Evolutionary conservation across 2,888 invertebrate genomes (phyloP).

Genomic region (Hanleya hanleyi): DNA sequence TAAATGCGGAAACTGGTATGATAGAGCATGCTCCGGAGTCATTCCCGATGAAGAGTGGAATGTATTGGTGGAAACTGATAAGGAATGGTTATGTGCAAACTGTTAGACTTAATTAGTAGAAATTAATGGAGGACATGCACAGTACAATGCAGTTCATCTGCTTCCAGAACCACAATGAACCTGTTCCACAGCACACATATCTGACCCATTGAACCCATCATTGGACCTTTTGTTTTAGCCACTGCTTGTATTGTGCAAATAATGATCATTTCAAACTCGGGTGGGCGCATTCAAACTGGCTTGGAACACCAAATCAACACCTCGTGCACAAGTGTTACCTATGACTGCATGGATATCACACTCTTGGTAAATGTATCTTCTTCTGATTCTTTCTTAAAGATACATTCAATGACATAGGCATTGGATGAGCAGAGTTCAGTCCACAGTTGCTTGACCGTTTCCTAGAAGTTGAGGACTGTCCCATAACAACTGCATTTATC

Average conservation of each 20-base stretch:
- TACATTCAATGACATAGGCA: not conserved
- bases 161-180: too few species aligned
- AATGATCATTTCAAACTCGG: too few species aligned
- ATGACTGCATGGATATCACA: not conserved
- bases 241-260: too few species aligned
- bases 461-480: not conserved
- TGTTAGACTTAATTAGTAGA: not conserved
- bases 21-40: not conserved
- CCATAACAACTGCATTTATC: not conserved
- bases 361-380: not conserved
- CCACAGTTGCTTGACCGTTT: conserved; percentile 1
- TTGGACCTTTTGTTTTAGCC: too few species aligned
- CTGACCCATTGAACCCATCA: too few species aligned
- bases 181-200: too few species aligned
- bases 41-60: not conserved
- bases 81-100: not conserved
- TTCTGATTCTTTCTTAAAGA: not conserved
- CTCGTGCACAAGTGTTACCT: too few species aligned
- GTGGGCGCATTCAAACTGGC: too few species aligned
- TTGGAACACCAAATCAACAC: too few species aligned
- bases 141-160: too few species aligned
- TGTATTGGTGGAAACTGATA: not conserved
- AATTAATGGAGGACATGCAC: not conserved
- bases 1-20: not conserved
- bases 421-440: not conserved